phyloP scores from a whole-genome alignment of 2,888 invertebrate species.

The Alitta virens region DNA sequence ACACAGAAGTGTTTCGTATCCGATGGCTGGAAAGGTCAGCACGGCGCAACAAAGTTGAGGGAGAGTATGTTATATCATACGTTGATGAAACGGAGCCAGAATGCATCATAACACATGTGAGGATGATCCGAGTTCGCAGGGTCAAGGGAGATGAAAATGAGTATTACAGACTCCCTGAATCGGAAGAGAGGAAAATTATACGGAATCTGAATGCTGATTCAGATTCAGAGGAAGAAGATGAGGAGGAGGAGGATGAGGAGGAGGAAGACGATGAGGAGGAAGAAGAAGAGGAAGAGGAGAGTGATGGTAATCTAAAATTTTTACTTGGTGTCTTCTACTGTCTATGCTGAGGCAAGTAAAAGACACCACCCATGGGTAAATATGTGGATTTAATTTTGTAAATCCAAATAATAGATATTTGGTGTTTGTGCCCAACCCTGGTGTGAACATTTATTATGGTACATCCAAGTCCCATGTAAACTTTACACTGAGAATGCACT shows the following conservation, averaged over 20 bases:
- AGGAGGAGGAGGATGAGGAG: conserved; percentile 16
- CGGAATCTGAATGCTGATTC: neutral
- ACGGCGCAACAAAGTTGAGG: neutral
- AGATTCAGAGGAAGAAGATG: conserved; percentile 27
- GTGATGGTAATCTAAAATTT: no score
- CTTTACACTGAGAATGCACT: neutral
- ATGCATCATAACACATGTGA: conserved; percentile 9
- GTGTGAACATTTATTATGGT: no score
- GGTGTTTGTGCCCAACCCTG: no score
- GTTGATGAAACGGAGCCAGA: conserved; percentile 1
- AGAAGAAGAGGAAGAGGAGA: neutral
- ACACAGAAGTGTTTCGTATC: conserved; percentile 14
- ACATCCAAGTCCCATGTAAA: no score
- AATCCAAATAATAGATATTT: no score
- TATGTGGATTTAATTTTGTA: no score
- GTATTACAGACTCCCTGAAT: neutral
- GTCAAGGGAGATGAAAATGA: conserved; percentile 4
- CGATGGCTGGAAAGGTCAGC: conserved; percentile 23
- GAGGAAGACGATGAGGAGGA: conserved; percentile 8
- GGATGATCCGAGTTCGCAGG: conserved; percentile 2
- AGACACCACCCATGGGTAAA: no score
- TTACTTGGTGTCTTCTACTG: no score
- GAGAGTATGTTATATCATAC: conserved; percentile 3
- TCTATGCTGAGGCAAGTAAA: no score
- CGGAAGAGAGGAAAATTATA: neutral